Conservation (phyloP, 2,888 invertebrate genomes). For the Orchesellides sinensis region DNA sequence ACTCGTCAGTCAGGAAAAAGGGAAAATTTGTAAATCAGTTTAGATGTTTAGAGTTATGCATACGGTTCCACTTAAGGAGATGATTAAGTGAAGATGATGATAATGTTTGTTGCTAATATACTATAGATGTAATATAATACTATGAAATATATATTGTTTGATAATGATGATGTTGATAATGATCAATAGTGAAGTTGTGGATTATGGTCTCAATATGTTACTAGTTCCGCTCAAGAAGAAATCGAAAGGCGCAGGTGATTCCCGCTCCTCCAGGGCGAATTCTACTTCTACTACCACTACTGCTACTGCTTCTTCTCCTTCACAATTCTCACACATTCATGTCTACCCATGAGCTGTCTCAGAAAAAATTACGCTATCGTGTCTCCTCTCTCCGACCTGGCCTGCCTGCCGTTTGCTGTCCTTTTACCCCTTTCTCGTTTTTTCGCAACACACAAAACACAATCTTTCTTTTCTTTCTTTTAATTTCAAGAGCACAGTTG, state of each 20-base stretch:
- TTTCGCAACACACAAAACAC: conserved; percentile 31
- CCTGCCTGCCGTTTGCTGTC: conserved; percentile 57
- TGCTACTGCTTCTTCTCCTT: conserved; percentile 41
- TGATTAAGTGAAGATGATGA: background rate
- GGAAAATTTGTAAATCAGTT: too few species aligned
- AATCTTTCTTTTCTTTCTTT: conserved; percentile 1
- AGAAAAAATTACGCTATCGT: conserved; percentile 21
- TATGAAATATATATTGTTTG: conserved; percentile 3
- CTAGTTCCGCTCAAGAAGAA: conserved; percentile 75
- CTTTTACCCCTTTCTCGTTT: conserved; percentile 41
- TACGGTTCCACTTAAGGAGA: too few species aligned
- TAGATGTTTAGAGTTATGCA: too few species aligned
- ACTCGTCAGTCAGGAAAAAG: too few species aligned
- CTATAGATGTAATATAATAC: too few species aligned
- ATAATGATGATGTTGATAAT: conserved; percentile 44
- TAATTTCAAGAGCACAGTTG: too few species aligned
- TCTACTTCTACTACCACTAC: conserved; percentile 58
- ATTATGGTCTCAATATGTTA: conserved; percentile 65
- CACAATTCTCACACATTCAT: conserved; percentile 39
- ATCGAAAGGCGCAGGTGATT: conserved; percentile 74
- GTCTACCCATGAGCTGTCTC: conserved; percentile 51
- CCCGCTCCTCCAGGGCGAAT: conserved; percentile 69
- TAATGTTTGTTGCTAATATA: conserved; percentile 1
- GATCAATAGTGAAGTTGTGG: conserved; percentile 67
- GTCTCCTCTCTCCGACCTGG: conserved; percentile 36